Base-by-base conservation (phyloP, 2,113 vertebrate genomes). In the Melanerpes aurifrons region DNA sequence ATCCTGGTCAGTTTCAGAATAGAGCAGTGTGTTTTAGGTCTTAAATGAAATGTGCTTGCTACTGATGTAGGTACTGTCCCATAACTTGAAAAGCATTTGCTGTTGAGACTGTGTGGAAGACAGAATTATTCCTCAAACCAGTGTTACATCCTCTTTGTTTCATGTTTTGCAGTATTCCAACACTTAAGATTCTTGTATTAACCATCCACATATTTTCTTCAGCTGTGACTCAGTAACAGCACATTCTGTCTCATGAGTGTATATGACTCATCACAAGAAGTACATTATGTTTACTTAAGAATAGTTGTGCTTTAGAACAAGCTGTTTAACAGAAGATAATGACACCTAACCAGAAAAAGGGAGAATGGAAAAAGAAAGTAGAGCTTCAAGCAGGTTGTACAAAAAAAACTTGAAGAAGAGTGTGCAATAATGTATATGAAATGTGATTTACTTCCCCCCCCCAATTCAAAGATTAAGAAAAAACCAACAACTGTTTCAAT, bases 111-210 rank as follows among this genome's bases (percentile, higher is more conserved):
- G 45, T 70, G 64, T 69, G 90, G 26, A 95, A 95, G 93, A 29
- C n/a, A 83, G 47, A 90, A 92, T 12, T 94, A 77, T 63, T 92
- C 92, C 70, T 79, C 56, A 94, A 78, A 92, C 62, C 70, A 78
- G 62, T 40, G 29, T 59, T 87, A 68, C 8, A 85, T 63, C 9
- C 66, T 93, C 47, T 94, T 73, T 79, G 81, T 89, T 94, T 93
- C 45, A 76, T 77, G 12, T 72, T 67, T 87, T 78, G 70, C 15
- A 6, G 54, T 75, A 81, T 53, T 61, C 83, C 80, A 91, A 93
- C 86, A 94, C 95, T 89, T 93, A 93, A 92, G 62, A 71, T 83
- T 96, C 96, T 77, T 79, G 29, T 86, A 94, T 93, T 96, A 96
- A 78, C 89, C 84, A 94, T 96, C 94, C 96, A 76, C 74, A 72